A percentile compares a stretch with the other conserved stretches of the same genome.
phyloP scores from a whole-genome alignment of 1,140 invertebrate genomes.

The Parapsyche elsis region DNA sequence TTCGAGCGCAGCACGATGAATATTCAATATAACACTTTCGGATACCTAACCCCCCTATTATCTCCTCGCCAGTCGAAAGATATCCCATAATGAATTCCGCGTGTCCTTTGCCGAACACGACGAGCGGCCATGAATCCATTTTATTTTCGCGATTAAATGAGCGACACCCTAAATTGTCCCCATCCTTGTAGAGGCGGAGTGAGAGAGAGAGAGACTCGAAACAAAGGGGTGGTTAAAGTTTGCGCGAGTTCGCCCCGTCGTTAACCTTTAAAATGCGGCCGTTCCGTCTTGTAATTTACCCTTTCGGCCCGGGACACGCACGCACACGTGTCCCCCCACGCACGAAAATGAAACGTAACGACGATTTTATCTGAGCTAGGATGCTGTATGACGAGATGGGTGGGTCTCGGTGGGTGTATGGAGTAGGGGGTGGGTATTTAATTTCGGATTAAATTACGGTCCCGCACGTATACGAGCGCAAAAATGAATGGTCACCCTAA shows the following conservation, averaged over 20 bases:
- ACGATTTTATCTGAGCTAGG: slow-evolving; percentile 6
- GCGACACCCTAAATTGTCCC: not conserved
- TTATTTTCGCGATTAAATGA: not conserved
- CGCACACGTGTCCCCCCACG: not conserved
- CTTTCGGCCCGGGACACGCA: slow-evolving; percentile 13
- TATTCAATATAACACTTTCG: slow-evolving; percentile 23
- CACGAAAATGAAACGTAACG: slow-evolving; percentile 26
- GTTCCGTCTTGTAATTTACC: slow-evolving; percentile 30
- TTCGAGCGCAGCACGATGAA: slow-evolving; percentile 25
- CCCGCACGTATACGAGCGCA: not conserved
- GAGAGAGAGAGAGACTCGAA: not conserved
- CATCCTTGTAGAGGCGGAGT: too few species aligned
- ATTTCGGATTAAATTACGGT: slow-evolving; percentile 30
- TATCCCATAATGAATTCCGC: not conserved
- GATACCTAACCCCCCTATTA: not conserved
- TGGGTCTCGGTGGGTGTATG: not conserved
- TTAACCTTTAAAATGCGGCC: slow-evolving; percentile 30
- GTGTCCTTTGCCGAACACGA: not conserved
- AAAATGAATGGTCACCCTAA: slow-evolving; percentile 1
- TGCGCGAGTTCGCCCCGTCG: slow-evolving; percentile 12
- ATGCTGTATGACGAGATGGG: not conserved
- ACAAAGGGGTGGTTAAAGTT: slow-evolving; percentile 1
- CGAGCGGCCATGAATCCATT: not conserved
- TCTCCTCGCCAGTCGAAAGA: not conserved
- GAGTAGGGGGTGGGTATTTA: not conserved